Percentiles rank a stretch among this genome's conserved stretches.
Conservation (phyloP, 2,797 vertebrate genomes). For the Sebastes itinus region DNA sequence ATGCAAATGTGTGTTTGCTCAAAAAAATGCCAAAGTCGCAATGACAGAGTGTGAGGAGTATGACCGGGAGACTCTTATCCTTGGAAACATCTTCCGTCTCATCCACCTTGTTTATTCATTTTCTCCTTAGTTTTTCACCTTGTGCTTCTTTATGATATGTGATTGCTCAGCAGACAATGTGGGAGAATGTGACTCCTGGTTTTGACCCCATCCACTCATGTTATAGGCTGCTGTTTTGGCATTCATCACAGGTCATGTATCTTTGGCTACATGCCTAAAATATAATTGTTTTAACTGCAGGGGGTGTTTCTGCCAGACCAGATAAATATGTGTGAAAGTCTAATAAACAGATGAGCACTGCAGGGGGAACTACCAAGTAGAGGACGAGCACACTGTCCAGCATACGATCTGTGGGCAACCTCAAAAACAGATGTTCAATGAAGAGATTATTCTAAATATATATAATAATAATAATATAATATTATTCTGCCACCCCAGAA, state of each 20-base stretch:
- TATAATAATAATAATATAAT: background rate
- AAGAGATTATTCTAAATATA: background rate
- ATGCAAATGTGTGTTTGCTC: constrained; percentile 37
- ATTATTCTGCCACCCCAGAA: background rate
- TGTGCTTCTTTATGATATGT: background rate
- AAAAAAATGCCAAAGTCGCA: constrained; percentile 1
- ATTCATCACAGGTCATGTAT: background rate
- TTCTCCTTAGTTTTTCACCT: background rate
- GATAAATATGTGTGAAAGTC: background rate
- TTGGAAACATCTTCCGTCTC: background rate
- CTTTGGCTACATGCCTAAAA: background rate
- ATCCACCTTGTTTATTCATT: background rate
- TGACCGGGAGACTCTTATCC: background rate
- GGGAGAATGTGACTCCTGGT: background rate
- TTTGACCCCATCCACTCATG: background rate
- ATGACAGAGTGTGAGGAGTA: background rate
- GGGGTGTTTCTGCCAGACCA: background rate
- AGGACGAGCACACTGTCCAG: background rate
- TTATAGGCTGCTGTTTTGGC: background rate
- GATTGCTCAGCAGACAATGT: background rate
- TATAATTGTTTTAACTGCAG: background rate
- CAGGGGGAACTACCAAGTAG: background rate
- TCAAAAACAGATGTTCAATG: background rate
- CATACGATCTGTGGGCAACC: background rate
- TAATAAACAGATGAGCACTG: background rate